Evolutionary conservation across 1,140 invertebrate species (phyloP).

Genomic region (Teleopsis dalmanni): DNA sequence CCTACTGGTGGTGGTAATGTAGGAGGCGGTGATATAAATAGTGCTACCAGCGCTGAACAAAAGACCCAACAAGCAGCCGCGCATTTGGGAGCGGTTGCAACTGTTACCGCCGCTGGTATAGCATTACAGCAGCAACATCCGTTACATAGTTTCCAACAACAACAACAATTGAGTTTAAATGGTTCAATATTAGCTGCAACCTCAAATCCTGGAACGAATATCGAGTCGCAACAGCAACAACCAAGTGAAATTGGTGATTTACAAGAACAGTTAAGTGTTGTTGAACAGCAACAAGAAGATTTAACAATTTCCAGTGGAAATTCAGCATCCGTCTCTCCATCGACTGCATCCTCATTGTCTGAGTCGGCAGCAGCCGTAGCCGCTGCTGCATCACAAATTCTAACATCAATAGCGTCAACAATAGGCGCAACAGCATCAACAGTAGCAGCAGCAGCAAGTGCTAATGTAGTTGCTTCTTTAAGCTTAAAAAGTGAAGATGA

Average conservation of each 20-base stretch:
- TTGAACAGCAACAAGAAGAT: slow-evolving; percentile 13
- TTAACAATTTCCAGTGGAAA: slow-evolving; percentile 8
- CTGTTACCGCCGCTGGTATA: slow-evolving; percentile 33
- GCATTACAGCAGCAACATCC: slow-evolving; percentile 26
- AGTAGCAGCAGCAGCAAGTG: slow-evolving; percentile 13
- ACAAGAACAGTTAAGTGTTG: slow-evolving; percentile 29
- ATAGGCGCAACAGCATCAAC: slow-evolving; percentile 20
- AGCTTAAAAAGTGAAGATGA: slow-evolving; percentile 10
- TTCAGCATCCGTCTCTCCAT: slow-evolving; percentile 4
- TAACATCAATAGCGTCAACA: slow-evolving; percentile 23
- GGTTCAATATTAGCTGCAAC: slow-evolving; percentile 24
- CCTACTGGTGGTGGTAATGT: slow-evolving; percentile 9
- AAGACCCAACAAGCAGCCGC: slow-evolving; percentile 18
- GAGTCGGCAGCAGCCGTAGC: slow-evolving; percentile 28
- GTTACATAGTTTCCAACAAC: slow-evolving; percentile 25
- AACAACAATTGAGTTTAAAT: slow-evolving; percentile 25
- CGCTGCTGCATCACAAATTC: slow-evolving; percentile 29
- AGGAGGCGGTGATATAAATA: slow-evolving; percentile 15
- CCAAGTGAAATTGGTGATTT: slow-evolving; percentile 29
- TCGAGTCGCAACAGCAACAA: slow-evolving; percentile 22
- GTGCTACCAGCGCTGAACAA: slow-evolving; percentile 10
- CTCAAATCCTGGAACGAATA: slow-evolving; percentile 20
- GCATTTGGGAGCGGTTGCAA: slow-evolving; percentile 11
- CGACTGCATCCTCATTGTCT: slow-evolving; percentile 11
- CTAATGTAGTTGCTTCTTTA: slow-evolving; percentile 14